Evolutionary conservation across 2,888 invertebrate genomes (phyloP).

Genomic region (Smittia aterrima): DNA sequence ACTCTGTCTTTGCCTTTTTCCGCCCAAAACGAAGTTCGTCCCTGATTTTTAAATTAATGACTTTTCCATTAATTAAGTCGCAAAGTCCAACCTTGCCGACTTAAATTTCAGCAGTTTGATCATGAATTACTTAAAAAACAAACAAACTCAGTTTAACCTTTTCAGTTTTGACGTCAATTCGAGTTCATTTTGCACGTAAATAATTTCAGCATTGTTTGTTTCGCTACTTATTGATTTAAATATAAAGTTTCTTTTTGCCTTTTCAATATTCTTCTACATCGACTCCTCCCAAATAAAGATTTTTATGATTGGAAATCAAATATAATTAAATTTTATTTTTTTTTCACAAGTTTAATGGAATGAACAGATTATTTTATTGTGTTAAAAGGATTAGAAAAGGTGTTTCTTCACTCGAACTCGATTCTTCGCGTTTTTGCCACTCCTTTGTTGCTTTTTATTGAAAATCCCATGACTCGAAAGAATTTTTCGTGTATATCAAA

Average conservation of each 20-base stretch:
- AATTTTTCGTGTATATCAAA: no score
- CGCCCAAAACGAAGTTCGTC: not conserved
- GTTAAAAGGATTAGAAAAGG: not conserved
- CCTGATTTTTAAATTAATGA: not conserved
- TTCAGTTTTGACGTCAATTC: not conserved
- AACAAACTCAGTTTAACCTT: not conserved
- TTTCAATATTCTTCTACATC: not conserved
- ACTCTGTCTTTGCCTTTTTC: not conserved
- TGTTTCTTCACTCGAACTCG: no score
- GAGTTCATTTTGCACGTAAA: slow-evolving; percentile 14
- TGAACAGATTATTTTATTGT: not conserved
- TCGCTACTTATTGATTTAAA: slow-evolving; percentile 23
- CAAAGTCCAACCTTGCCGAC: not conserved
- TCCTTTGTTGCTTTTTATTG: slow-evolving; percentile 13
- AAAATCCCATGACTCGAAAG: no score
- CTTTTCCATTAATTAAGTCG: not conserved
- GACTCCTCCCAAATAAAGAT: not conserved
- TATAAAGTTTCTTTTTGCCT: not conserved
- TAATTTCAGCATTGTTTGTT: not conserved
- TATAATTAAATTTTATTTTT: not conserved
- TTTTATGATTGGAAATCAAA: slow-evolving; percentile 1
- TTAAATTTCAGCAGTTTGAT: not conserved
- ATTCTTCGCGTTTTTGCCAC: not conserved
- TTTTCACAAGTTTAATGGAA: not conserved
- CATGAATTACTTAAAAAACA: not conserved